A percentile compares a stretch with the other conserved stretches of the same genome.
Evolutionary conservation across 2,888 invertebrate species (phyloP).

Genomic region (Imbricaverruca yamaguchii): DNA sequence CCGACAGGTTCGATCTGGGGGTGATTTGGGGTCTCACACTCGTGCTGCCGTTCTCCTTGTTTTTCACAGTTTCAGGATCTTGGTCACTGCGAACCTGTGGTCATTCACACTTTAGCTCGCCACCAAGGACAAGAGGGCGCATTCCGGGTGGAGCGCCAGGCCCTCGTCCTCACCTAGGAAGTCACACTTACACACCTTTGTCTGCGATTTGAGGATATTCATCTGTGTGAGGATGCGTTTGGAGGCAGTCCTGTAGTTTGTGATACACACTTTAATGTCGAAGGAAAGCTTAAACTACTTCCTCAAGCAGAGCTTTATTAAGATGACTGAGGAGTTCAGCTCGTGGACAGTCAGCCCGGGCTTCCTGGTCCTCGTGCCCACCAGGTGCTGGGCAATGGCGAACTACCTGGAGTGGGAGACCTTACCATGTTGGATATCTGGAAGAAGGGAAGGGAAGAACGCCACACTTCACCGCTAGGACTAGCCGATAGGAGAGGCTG

Average conservation of each 20-base stretch:
- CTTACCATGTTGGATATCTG: neutral
- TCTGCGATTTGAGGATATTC: neutral
- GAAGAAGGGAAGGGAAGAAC: neutral
- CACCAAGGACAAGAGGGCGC: neutral
- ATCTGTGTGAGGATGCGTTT: neutral
- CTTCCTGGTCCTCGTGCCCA: neutral
- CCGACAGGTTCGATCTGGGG: too few relatives aligned
- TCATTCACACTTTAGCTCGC: neutral
- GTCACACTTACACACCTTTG: neutral
- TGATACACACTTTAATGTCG: neutral
- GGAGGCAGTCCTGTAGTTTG: neutral
- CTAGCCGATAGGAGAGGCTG: neutral
- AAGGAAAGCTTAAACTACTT: neutral
- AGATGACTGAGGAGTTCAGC: neutral
- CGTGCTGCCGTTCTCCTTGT: neutral
- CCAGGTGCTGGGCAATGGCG: neutral
- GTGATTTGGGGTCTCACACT: too few relatives aligned
- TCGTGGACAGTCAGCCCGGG: neutral
- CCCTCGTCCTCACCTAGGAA: neutral
- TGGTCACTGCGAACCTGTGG: neutral
- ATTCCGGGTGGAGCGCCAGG: neutral
- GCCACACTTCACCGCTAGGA: neutral
- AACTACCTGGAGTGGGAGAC: neutral
- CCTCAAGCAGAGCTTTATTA: neutral
- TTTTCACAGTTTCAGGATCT: neutral